These are phyloP conservation scores for Malurus alboscapulatus DNA, from an alignment of 2,113 vertebrate species.

Conservation along the genomic window DNA sequence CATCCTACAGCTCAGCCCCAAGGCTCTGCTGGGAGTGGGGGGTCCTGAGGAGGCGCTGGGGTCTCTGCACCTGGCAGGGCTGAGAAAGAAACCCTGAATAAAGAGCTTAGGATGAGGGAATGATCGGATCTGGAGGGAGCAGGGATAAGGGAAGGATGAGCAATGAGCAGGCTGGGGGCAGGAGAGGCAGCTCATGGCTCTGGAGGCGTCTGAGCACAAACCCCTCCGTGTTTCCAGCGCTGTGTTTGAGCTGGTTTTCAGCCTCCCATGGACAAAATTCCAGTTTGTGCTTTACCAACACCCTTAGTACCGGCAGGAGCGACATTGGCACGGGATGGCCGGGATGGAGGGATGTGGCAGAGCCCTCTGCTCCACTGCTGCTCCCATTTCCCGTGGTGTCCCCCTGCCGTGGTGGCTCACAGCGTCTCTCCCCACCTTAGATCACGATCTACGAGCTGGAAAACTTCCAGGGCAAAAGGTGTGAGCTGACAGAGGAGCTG, in stretches of 20 bases:
- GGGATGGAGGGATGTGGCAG: accelerated
- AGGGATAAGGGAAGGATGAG: background rate
- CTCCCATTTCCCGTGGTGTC: background rate
- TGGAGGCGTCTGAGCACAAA: background rate
- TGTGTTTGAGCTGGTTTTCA: background rate
- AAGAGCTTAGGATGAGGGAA: background rate
- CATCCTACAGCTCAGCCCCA: accelerated
- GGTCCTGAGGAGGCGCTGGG: accelerated
- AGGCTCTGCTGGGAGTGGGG: background rate
- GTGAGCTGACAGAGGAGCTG: constrained; percentile 83
- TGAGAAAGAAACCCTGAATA: background rate
- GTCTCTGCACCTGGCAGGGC: background rate
- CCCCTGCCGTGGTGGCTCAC: background rate
- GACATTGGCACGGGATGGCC: accelerated
- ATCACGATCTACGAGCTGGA: constrained; percentile 78
- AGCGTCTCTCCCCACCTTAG: background rate
- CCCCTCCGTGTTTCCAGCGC: accelerated
- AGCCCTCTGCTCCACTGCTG: background rate
- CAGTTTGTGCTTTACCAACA: background rate
- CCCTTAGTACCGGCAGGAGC: background rate
- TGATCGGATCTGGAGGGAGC: background rate
- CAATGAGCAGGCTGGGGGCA: accelerated
- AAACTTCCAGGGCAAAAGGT: constrained; percentile 85
- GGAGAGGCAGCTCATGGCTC: background rate
- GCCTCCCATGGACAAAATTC: accelerated